Evolutionary conservation across 2,113 vertebrate species (phyloP).

Genomic region (Hyperoodon ampullatus): DNA sequence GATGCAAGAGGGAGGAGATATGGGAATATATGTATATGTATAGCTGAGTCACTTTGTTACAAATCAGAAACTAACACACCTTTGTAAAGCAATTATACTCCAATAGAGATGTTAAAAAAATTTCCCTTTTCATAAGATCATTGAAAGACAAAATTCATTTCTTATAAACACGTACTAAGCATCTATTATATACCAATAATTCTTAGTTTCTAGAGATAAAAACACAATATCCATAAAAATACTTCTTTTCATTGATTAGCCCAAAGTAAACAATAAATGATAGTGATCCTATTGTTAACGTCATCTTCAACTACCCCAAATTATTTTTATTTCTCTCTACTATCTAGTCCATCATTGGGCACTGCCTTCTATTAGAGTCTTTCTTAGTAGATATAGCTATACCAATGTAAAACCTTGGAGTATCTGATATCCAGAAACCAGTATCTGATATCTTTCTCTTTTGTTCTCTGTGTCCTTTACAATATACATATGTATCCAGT

Average conservation of each 20-base stretch:
- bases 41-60: no score
- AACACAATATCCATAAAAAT: background rate
- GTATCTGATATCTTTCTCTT: background rate
- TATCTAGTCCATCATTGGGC: background rate
- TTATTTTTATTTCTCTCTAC: background rate
- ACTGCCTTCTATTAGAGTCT: background rate
- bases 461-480: background rate
- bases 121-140: background rate
- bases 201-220: background rate
- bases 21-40: no score
- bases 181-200: background rate
- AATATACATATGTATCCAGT: background rate
- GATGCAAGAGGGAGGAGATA: no score
- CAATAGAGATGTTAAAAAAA: background rate
- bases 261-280: background rate
- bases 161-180: background rate
- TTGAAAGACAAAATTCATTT: background rate
- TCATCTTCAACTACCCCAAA: background rate
- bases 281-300: background rate
- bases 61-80: no score
- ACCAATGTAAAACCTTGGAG: background rate
- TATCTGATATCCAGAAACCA: background rate
- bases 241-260: background rate
- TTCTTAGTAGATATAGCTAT: background rate
- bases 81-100: no score